These are phyloP conservation scores for Indicator indicator DNA, from an alignment of 2,113 vertebrate species.

Conservation along the genomic window DNA sequence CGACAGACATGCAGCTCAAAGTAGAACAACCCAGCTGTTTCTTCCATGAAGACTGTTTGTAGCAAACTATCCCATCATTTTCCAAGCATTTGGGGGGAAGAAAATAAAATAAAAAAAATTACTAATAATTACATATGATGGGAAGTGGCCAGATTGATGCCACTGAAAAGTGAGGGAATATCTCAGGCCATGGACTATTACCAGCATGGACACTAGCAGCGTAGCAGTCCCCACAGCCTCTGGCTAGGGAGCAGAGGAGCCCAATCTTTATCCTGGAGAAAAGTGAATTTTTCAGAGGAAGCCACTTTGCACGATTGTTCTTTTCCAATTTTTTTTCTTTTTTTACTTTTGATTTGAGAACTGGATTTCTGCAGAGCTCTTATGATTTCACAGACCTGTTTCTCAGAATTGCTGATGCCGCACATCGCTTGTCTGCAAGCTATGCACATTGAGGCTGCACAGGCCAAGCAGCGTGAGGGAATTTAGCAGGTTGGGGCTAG, in stretches of 20 bases:
- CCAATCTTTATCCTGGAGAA: background rate
- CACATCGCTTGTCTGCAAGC: fast-evolving
- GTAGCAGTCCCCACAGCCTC: background rate
- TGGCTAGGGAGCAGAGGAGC: background rate
- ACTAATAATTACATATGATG: background rate
- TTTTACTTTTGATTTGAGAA: background rate
- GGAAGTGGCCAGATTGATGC: background rate
- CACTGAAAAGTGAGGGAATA: background rate
- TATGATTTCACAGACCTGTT: background rate
- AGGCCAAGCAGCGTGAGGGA: background rate
- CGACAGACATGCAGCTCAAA: conserved; percentile 1
- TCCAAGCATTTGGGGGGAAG: background rate
- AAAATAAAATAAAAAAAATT: fast-evolving
- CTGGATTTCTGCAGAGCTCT: background rate
- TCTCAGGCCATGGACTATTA: background rate
- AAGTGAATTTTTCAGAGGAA: background rate
- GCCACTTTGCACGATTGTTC: background rate
- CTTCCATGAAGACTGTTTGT: conserved; percentile 34
- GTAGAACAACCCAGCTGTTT: conserved; percentile 43
- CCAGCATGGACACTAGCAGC: background rate
- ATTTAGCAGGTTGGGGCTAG: background rate
- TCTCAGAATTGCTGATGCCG: background rate
- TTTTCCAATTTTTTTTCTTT: background rate
- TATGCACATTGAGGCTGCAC: background rate
- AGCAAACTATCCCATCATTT: conserved; percentile 45